phyloP scores from a whole-genome alignment of 2,797 vertebrate genomes.

The Manis crassicaudata region DNA sequence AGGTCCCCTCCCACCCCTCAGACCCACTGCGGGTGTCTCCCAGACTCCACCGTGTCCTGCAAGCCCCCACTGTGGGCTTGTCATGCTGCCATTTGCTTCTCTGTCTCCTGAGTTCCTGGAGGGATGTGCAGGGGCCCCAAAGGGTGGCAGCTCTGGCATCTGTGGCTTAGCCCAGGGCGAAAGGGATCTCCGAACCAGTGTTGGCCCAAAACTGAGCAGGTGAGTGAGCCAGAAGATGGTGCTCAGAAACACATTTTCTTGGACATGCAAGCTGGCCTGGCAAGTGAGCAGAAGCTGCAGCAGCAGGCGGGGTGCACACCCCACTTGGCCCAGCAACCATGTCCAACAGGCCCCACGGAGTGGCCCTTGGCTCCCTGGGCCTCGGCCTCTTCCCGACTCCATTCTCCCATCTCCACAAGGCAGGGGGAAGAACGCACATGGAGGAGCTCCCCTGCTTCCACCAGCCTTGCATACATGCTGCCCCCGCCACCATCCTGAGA shows the following conservation, averaged over 20 bases:
- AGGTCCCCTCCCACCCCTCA: background rate
- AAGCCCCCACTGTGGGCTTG: background rate
- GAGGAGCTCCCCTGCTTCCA: too few relatives aligned
- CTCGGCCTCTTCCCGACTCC: background rate
- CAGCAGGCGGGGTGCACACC: background rate
- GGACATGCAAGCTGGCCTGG: background rate
- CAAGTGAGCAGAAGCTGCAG: too few relatives aligned
- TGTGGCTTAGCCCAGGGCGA: background rate
- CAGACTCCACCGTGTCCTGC: background rate
- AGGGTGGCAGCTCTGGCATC: background rate
- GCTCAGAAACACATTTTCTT: background rate
- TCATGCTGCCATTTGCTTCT: background rate
- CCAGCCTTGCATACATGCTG: background rate
- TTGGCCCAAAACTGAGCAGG: background rate
- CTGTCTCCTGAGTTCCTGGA: background rate
- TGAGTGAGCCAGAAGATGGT: background rate
- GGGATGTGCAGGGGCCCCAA: fast-evolving
- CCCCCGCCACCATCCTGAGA: background rate
- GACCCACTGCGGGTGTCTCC: background rate
- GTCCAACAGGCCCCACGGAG: too few relatives aligned
- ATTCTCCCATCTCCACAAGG: background rate
- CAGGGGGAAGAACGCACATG: too few relatives aligned
- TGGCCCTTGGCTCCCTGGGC: background rate
- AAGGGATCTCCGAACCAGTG: background rate
- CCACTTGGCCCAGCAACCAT: background rate